Base-by-base conservation (phyloP, 92 coral and sea anemone genomes). In the Palythoa grandiflora region DNA sequence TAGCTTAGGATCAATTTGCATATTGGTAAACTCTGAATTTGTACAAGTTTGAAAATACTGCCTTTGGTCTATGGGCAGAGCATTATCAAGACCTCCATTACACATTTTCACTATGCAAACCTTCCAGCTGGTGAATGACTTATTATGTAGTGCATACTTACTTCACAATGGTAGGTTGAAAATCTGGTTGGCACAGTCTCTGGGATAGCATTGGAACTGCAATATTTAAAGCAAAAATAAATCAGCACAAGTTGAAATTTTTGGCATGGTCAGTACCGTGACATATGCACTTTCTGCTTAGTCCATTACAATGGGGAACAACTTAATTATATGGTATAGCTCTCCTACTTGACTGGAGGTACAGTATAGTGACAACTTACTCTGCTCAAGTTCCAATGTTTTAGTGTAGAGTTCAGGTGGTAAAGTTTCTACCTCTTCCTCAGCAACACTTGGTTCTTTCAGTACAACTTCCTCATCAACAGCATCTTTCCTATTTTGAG, bases 131-230 rank as follows among this genome's bases (percentile, higher is more conserved):
- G 6, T 44, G 6, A 44, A 44, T 44, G 6, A 44, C 48, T 44
- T 44, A 44, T 6, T 44, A 6, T 44, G 6, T 44, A 44, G 3
- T 44, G 48, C 48, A 3, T 17, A 90, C 93, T 75, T 88, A 96
- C 99, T 91, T 87, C 9, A 96, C 91, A 16, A 92, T 88, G 63
- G 88, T 78, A 28, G 98, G 95, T 54, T 96, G 99, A 73, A 96
- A 89, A 53, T 96, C 99, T 59, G 99, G 99, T 70, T 96, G 94
- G 59, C 92, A 91, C 75, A 96, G 83, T 88, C 98, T 87, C 79
- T 96, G 99, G 5, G 93, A 65, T 6, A 96, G 84, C 63, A 89
- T 92, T 51, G 99, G 96, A 73, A 93, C 98, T 93, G 80, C 11
- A 78, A 68, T n/a, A n/a, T 1, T 17, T 28, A 28, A 9, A 48